Conservation (phyloP, 2,113 vertebrate species). For the Charadrius vociferus region DNA sequence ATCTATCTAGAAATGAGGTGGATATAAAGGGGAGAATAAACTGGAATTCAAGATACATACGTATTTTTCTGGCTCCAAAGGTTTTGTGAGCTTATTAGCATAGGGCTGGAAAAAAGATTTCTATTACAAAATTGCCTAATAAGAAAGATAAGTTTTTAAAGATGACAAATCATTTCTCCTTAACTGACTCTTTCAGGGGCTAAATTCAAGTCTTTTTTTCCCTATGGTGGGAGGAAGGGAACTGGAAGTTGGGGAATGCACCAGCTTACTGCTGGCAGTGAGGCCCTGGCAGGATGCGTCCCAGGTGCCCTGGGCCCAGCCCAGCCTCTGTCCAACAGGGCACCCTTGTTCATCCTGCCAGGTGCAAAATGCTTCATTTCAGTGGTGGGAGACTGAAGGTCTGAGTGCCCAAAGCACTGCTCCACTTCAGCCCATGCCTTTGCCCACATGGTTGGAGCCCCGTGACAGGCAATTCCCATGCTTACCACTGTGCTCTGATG, state of each 20-base stretch:
- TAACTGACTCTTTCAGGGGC: neutral
- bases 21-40: neutral
- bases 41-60: neutral
- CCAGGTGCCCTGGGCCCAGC: neutral
- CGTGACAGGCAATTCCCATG: neutral
- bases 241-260: neutral
- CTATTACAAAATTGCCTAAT: neutral
- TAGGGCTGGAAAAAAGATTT: neutral
- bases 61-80: neutral
- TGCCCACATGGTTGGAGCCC: neutral
- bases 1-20: neutral
- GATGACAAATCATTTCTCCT: neutral
- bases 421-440: neutral
- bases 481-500: neutral
- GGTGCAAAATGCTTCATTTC: neutral
- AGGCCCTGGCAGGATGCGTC: neutral
- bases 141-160: neutral
- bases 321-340: neutral
- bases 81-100: neutral
- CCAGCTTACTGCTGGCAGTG: neutral
- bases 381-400: neutral
- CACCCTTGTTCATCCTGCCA: neutral
- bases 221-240: neutral
- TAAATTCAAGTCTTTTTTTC: neutral
- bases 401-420: neutral